Evolutionary conservation across 2,888 invertebrate genomes (phyloP).

Genomic region (Neria commutata): DNA sequence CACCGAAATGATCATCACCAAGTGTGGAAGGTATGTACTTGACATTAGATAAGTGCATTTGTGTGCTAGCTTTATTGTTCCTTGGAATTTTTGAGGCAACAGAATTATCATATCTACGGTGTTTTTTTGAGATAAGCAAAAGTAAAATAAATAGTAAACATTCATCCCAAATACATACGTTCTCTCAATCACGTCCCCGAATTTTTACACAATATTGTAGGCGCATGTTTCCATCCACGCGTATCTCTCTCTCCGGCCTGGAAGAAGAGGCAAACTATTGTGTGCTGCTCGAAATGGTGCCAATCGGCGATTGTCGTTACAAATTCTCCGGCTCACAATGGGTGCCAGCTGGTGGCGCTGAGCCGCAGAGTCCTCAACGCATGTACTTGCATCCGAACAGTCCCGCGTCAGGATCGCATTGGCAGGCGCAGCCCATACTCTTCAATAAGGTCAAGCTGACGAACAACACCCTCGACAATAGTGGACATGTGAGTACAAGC

Average conservation of each 20-base stretch:
- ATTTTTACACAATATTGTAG: slow-evolving; percentile 64
- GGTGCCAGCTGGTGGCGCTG: slow-evolving; percentile 84
- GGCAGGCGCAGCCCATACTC: slow-evolving; percentile 80
- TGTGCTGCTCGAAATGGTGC: slow-evolving; percentile 77
- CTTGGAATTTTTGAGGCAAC: background rate
- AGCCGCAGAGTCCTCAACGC: slow-evolving; percentile 77
- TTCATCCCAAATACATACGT: background rate
- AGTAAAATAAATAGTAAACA: background rate
- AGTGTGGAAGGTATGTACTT: slow-evolving; percentile 73
- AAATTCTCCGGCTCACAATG: slow-evolving; percentile 83
- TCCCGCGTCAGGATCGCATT: slow-evolving; percentile 81
- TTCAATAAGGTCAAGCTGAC: slow-evolving; percentile 87
- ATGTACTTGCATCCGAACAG: slow-evolving; percentile 86
- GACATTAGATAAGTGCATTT: slow-evolving; percentile 5
- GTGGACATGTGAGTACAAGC: slow-evolving; percentile 74
- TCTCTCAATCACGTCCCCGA: background rate
- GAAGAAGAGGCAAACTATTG: slow-evolving; percentile 82
- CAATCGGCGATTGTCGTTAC: slow-evolving; percentile 76
- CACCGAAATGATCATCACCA: slow-evolving; percentile 83
- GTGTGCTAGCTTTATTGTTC: background rate
- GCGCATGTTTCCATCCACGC: slow-evolving; percentile 89
- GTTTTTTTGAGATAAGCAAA: background rate
- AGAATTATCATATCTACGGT: background rate
- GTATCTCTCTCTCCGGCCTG: slow-evolving; percentile 75
- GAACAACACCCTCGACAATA: slow-evolving; percentile 79